A percentile compares a stretch with the other conserved stretches of the same genome.
phyloP scores from a whole-genome alignment of 2,113 vertebrate species.

The human region GRCh38 chr2:19313501-19314000 shows the following conservation, averaged over 20 bases:
- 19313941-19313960: not conserved
- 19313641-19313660: not conserved
- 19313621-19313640: not conserved
- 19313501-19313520: not conserved
- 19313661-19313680: not conserved
- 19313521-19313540: not conserved
- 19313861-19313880: not conserved
- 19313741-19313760: not conserved
- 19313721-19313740: not conserved
- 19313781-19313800: not conserved
- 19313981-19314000: too few species aligned
- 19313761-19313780: not conserved
- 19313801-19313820: not conserved
- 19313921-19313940: too few species aligned
- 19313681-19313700: not conserved
- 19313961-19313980: not conserved
- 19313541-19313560: not conserved
- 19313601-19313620: fast-evolving
- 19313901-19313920: not conserved
- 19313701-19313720: not conserved
- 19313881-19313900: not conserved
- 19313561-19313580: not conserved
- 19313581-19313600: too few species aligned
- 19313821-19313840: not conserved
- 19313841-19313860: not conserved